Conservation (phyloP, 2,888 invertebrate genomes). For the Spisula subtruncata region DNA sequence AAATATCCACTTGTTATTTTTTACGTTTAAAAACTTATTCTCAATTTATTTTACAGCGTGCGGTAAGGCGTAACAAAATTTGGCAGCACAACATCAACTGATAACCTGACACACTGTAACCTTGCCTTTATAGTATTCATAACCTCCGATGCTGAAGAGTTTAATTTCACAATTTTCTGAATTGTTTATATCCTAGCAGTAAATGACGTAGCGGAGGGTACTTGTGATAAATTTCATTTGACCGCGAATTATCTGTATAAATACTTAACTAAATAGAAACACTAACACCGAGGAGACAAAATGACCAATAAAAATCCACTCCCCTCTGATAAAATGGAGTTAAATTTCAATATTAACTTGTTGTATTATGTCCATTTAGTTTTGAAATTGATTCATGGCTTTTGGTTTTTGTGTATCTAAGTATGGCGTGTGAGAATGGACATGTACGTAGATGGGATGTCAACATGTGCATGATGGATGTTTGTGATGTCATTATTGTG, state of each 20-base stretch:
- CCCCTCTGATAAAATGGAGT: conserved; percentile 46
- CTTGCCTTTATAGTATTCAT: background rate
- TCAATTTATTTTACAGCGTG: background rate
- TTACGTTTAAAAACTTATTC: background rate
- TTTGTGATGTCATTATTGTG: background rate
- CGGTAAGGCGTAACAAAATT: background rate
- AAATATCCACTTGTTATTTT: background rate
- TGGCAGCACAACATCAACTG: background rate
- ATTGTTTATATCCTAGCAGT: conserved; percentile 33
- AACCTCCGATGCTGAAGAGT: conserved; percentile 8
- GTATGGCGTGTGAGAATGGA: background rate
- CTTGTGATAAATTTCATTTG: conserved; percentile 49
- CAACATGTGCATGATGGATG: background rate
- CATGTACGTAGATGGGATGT: background rate
- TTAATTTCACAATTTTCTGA: conserved; percentile 25
- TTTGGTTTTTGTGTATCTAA: background rate
- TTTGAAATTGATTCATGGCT: conserved; percentile 20
- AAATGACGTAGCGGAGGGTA: conserved; percentile 38
- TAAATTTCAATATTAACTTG: conserved; percentile 55
- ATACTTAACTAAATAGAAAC: conserved; percentile 50
- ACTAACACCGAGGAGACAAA: conserved; percentile 35
- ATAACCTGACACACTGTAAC: background rate
- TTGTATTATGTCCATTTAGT: conserved; percentile 38
- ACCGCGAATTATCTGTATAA: conserved; percentile 52
- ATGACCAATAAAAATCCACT: conserved; percentile 47